Base-by-base conservation (phyloP, 2,888 invertebrate species). In the Dione vanillae region DNA sequence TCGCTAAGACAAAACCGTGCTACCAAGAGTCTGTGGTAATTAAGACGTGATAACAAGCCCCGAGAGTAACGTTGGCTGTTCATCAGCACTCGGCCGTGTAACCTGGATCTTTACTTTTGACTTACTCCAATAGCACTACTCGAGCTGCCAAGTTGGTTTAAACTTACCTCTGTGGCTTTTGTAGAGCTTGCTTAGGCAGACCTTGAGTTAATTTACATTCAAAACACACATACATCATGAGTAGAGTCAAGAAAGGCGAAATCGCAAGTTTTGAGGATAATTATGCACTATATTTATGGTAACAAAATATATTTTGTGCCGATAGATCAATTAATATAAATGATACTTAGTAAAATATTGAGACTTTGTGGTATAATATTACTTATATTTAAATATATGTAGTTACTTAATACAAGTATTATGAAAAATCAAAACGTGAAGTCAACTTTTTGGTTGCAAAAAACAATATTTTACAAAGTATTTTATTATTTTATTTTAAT, bases 21-120 rank as follows among this genome's bases (percentile, higher is more conserved):
- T 67, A 64, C 54, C 68, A 51, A 71, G 70, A 71, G 70, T 64
- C 65, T 59, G 8, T 35, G 67, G 67, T 73, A 73, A 75, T 75
- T 75, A 73, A 69, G 61, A 67, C 59, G 66, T 56, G 65, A 65
- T 74, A 74, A 74, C 72, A 70, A 74, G 70, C 54, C 67, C 54
- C 65, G 45, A 64, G 74, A 54, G 56, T 67, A 67, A 49, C 41
- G 59, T 64, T 37, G 40, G 19, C 62, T 64, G 43, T 67, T 65
- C 58, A 45, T 62, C 54, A 47, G 54, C 37, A 45, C 61, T 61
- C 67, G 61, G 35, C 51, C 51, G 51, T 43, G 61, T 67, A 52
- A 61, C 67, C 59, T 61, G 61, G 59, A 67, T 61, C 52, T 61
- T 67, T 51, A 67, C 51, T 59, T 61, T 35, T 61, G 61, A 61